Evolutionary conservation across 2,888 invertebrate genomes (phyloP), one percentile per base, ranked within the genome.

Genomic region (Torymus tubicola): DNA sequence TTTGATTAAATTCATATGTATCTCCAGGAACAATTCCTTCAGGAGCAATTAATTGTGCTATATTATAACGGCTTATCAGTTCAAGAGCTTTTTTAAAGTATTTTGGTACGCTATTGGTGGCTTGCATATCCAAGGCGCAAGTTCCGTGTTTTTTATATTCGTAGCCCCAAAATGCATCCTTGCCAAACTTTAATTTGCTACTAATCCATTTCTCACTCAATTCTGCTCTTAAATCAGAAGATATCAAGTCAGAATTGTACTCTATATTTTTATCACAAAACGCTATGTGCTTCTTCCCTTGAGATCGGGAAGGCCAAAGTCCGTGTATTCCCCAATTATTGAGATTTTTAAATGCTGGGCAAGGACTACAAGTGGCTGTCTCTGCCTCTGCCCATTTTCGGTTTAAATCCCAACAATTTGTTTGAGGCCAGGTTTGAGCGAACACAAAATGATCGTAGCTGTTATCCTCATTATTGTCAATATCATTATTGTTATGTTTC

Each of bases 121-220:
- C n/a, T 1, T 24, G 0, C 2, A 55, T 14, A 2, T 52, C 14
- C 21, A 58, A 18, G 2, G 70, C 55, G 14, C 75, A 80, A 16
- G 67, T 80, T 1, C 70, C 80, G 64, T 75, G 74, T 21, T 75
- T 79, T 10, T 61, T 57, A n/a, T 21, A 73, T 16, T 80, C 65
- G 61, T 70, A 52, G 13, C 14, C 12, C 80, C 70, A 80, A 16
- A 80, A 74, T 3, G 14, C 58, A 1, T 64, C 64, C 2, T 64
- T 57, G 24, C 2, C 18, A 11, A 13, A 16, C 10, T 24, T 5
- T n/a, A n/a, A n/a, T 14, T 64, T 70, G 18, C 5, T 24, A 1
- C 13, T 53, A 0, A 55, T 18, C 75, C 75, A 80, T 8, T 76
- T 71, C 0, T 52, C 13, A 1, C 52, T 2, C 55, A 80, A 16